phyloP scores from a whole-genome alignment of 2,888 invertebrate genomes.

The Brachyopa scutellaris region DNA sequence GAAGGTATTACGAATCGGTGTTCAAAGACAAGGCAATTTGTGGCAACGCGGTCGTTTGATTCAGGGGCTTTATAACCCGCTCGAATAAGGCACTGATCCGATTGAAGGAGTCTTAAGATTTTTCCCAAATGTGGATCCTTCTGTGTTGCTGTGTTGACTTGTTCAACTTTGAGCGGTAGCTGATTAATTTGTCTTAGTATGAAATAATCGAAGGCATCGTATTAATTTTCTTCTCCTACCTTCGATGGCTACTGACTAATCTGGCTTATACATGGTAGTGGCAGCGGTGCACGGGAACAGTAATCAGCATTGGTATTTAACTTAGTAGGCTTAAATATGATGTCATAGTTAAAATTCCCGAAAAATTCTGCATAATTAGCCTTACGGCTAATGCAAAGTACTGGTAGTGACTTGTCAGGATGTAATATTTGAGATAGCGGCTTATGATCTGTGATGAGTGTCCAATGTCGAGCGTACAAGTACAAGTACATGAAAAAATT shows the following conservation, averaged over 20 bases:
- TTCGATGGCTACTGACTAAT: no score
- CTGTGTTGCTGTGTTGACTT: conserved; percentile 42
- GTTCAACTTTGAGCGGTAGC: conserved; percentile 44
- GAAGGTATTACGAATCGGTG: conserved; percentile 6
- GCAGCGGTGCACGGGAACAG: background rate
- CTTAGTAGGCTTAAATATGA: conserved; percentile 30
- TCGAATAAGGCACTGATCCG: background rate
- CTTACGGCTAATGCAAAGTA: conserved; percentile 54
- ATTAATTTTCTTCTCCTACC: conserved; percentile 14
- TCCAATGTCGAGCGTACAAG: conserved; percentile 9
- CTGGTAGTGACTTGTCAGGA: conserved; percentile 32
- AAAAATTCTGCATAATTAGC: conserved; percentile 53
- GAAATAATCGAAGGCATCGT: conserved; percentile 57
- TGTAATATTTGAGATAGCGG: conserved; percentile 44
- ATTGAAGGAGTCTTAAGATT: conserved; percentile 49
- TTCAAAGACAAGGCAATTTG: no score
- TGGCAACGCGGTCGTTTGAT: background rate
- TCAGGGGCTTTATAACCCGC: background rate
- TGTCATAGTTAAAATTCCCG: conserved; percentile 44
- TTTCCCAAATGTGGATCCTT: conserved; percentile 47
- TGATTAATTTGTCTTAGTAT: conserved; percentile 59
- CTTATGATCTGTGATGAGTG: conserved; percentile 33
- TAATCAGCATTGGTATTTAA: conserved; percentile 22
- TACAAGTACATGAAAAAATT: conserved; percentile 51
- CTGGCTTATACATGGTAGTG: background rate